Conservation (phyloP, 2,113 vertebrate species). For the Hippocampus barbouri region DNA sequence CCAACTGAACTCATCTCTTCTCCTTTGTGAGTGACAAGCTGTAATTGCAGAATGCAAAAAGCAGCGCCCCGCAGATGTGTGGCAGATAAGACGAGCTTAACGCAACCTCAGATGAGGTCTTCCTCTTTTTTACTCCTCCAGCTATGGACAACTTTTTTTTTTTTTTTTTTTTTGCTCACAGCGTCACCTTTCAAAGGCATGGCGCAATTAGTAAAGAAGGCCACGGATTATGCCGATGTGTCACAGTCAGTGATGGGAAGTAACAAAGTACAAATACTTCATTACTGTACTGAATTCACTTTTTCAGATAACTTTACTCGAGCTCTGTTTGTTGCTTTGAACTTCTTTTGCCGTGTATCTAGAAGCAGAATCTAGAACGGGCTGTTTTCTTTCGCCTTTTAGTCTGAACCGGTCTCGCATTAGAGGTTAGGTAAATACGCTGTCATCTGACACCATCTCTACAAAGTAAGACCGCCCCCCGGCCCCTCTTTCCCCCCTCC, state of each 20-base stretch:
- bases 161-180: neutral
- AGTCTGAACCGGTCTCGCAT: conserved; percentile 62
- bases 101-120: conserved; percentile 12
- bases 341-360: neutral
- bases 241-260: neutral
- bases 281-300: neutral
- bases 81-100: conserved; percentile 62
- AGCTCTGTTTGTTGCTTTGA: neutral
- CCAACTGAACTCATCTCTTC: conserved; percentile 54
- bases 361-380: neutral
- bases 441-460: conserved; percentile 69
- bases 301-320: neutral
- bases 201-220: conserved; percentile 24
- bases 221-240: conserved; percentile 7
- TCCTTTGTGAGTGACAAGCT: conserved; percentile 51
- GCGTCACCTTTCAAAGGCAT: conserved; percentile 56
- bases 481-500: conserved; percentile 9
- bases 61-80: conserved; percentile 60
- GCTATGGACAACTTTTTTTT: conserved; percentile 10
- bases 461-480: conserved; percentile 19
- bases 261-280: neutral
- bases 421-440: conserved; percentile 62
- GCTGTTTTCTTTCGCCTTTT: conserved; percentile 25
- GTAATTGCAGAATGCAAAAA: conserved; percentile 61
- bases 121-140: neutral